Base-by-base conservation (phyloP, 2,888 invertebrate genomes). In the Scrobipalpa costella region DNA sequence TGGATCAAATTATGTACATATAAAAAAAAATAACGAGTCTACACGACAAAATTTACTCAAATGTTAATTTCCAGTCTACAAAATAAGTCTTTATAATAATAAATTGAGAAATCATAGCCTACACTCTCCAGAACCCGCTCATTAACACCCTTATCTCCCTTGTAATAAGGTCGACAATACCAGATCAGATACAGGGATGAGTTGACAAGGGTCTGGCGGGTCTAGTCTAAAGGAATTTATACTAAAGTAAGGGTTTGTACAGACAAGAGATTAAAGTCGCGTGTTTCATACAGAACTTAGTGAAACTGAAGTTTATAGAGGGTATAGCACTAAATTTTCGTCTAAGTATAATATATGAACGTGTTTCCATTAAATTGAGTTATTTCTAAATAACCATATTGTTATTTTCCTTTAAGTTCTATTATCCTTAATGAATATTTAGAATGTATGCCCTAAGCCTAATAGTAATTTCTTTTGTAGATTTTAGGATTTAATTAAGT, bases 251-350 rank as follows among this genome's bases (percentile, higher is more conserved):
- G 19, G 55, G 8, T 33, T 7, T 11, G 33, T n/a, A 13, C 34
- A 55, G 55, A 55, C 55, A 7, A 33, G 55, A 33, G 19, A 1
- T 55, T 55, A n/a, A 55, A 55, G 55, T 55, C 55, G 21, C 34
- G 7, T 55, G 55, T 55, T 33, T 55, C 15, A 33, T 7, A n/a
- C 7, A 50, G 15, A 5, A 21, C 50, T n/a, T n/a, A n/a, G n/a
- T n/a, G n/a, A n/a, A n/a, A n/a, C n/a, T n/a, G n/a, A n/a, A n/a
- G n/a, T n/a, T n/a, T n/a, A n/a, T n/a, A n/a, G n/a, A n/a, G n/a
- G n/a, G n/a, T n/a, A n/a, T n/a, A n/a, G n/a, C n/a, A n/a, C n/a
- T n/a, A n/a, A n/a, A n/a, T n/a, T n/a, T n/a, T n/a, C n/a, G n/a
- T n/a, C n/a, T n/a, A n/a, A n/a, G n/a, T n/a, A n/a, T n/a, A n/a